Evolutionary conservation across 1,140 invertebrate species (phyloP), one percentile per base, ranked within the genome.

Genomic region (Papilio polytes): DNA sequence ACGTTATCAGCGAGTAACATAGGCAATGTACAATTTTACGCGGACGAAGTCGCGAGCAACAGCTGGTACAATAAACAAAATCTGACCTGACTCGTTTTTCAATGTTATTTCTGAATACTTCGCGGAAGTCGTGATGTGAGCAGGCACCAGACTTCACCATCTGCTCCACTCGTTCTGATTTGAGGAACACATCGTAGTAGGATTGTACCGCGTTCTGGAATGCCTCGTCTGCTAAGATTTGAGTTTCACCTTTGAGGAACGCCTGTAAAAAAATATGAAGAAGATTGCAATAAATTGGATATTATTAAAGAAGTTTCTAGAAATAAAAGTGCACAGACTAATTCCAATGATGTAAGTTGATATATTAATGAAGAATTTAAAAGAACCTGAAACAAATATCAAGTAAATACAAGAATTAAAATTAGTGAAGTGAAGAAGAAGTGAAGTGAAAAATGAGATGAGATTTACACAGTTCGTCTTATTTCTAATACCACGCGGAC

Each of bases 151-250:
- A 98, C 87, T 98, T 97, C 26, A 99, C 99, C 98, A 99, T 99
- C 95, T 98, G 98, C 46, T 97, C 96, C 51, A 99, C 98, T 84
- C 99, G 96, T 89, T 99, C 99, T 72, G 98, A 99, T 94, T 98
- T 99, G 3, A 99, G 96, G 96, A 99, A 99, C 59, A 99, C 98
- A 92, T 99, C 99, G 92, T 97, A 98, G 95, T 99, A 99, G 89
- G 98, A 99, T 93, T 99, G 98, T 53, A 99, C 98, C 26, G 99
- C 99, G 95, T 99, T 99, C 93, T 98, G 99, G 92, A 99, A 99
- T 79, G 99, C 99, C 95, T 99, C 99, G 94, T 99, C 99, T 15
- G 99, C 99, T 95, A 99, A 97, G 91, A 99, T 99, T 94, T 98
- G 98, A 7, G 98, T 99, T 94, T 99, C 99, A 20, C 99, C 98